Base-by-base conservation (phyloP, 2,797 vertebrate species). In the Gila robusta region DNA sequence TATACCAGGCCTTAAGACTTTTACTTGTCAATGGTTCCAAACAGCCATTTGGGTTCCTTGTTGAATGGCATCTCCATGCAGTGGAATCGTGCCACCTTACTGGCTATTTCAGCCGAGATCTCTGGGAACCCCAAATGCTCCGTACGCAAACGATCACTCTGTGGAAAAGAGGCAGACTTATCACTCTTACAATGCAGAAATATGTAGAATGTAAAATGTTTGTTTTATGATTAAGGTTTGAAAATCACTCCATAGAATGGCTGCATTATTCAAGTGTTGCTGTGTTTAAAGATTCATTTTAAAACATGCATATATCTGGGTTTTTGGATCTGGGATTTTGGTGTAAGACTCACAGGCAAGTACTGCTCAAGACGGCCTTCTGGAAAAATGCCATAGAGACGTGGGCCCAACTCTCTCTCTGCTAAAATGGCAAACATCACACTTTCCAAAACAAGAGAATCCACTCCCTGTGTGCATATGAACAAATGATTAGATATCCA, bases 351-450 rank as follows among this genome's bases (percentile, higher is more conserved):
- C 95, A 99, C 98, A 89, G 96, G 97, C 87, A 99, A 89, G 90
- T 97, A 99, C 90, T 99, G 96, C 83, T 99, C 98, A 79, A 99
- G 93, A 3, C 97, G 97, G 11, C 98, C 98, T 83, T 97, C 95
- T 0, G 98, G 97, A 83, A 99, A 99, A 85, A 99, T 95, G 23
- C 98, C 98, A 0, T 98, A 98, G 39, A 99, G 96, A 70, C 92
- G 96, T 2, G 98, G 98, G 2, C 98, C 98, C 82, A 99, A 93
- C 0, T 92, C 90, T 74, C 97, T 93, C 90, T 99, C 98, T 0
- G 98, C 98, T 89, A 99, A 95, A 90, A 99, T 98, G 87, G 98
- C 97, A 87, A 99, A 99, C 97, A 99, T 99, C 86, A 99, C 98
- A 0, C 98, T 98, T 91, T 99, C 97, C 59, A 96, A 94, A 16